Conservation (phyloP, 2,797 vertebrate species). For the Anguilla megastoma region DNA sequence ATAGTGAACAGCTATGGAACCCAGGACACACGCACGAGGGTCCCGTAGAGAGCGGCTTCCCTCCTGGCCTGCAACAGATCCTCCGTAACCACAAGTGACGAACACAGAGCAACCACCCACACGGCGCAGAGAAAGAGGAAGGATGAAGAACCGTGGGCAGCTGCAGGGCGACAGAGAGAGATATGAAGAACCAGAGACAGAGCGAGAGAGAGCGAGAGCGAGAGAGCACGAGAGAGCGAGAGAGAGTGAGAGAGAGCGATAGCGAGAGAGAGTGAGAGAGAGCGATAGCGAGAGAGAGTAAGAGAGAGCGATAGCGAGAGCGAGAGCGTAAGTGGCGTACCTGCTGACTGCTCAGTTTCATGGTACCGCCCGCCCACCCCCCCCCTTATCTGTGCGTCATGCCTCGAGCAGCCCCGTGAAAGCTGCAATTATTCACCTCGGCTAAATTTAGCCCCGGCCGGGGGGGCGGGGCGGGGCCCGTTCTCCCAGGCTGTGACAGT, state of each 20-base stretch:
- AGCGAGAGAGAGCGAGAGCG: neutral
- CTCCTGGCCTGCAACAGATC: neutral
- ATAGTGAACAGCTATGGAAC: too few species aligned
- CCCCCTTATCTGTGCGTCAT: neutral
- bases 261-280: too few species aligned
- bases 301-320: neutral
- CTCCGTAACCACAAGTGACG: neutral
- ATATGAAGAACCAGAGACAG: neutral
- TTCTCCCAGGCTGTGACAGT: neutral
- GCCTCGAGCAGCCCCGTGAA: neutral
- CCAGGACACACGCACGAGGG: too few species aligned
- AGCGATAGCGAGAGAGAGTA: too few species aligned
- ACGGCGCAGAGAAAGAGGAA: neutral
- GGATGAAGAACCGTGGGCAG: neutral
- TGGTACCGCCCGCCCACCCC: neutral
- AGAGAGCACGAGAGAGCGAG: too few species aligned
- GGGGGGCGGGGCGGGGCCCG: neutral
- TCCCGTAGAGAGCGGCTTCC: too few species aligned
- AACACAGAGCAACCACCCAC: neutral
- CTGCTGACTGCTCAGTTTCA: slow-evolving; percentile 14
- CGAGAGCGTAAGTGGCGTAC: neutral
- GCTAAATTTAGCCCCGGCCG: slow-evolving; percentile 18
- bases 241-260: too few species aligned
- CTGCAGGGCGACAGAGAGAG: neutral
- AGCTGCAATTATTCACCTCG: slow-evolving; percentile 21